Base-by-base conservation (phyloP, 2,888 invertebrate species). In the Marasmarcha lunaedactyla region DNA sequence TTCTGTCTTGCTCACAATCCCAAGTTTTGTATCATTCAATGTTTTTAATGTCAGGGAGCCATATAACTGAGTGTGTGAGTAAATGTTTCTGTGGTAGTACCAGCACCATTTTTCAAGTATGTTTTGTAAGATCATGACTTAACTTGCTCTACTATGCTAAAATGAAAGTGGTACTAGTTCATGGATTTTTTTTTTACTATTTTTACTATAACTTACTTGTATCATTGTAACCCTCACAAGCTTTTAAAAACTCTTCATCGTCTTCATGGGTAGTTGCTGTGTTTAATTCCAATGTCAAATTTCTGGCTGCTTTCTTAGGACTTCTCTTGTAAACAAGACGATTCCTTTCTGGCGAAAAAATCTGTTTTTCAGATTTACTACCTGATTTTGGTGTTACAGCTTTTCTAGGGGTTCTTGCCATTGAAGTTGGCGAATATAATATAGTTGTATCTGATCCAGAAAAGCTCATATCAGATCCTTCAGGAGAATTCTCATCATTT, bases 141-240 rank as follows among this genome's bases (percentile, higher is more conserved):
- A n/a, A n/a, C n/a, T n/a, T n/a, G n/a, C n/a, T n/a, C n/a, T n/a
- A n/a, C n/a, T n/a, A n/a, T n/a, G n/a, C n/a, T n/a, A n/a, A n/a
- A n/a, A n/a, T n/a, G n/a, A n/a, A n/a, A n/a, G n/a, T n/a, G n/a
- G n/a, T n/a, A n/a, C n/a, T n/a, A n/a, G n/a, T n/a, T n/a, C n/a
- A n/a, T n/a, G n/a, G n/a, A n/a, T n/a, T n/a, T n/a, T n/a, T n/a
- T n/a, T n/a, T n/a, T n/a, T n/a, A n/a, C n/a, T n/a, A n/a, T n/a
- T n/a, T n/a, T n/a, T n/a, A n/a, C 10, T 25, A 36, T 15, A 10
- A 54, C 72, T 70, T 58, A 81, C 81, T 77, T 49, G 71, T 77
- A 42, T 78, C 74, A 66, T 79, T 74, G 45, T 61, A 51, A 6
- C 54, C 61, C 15, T 54, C 40, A 45, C 54, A 55, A 35, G 55